Evolutionary conservation across 2,113 vertebrate genomes (phyloP).

Genomic region (Vimba vimba): DNA sequence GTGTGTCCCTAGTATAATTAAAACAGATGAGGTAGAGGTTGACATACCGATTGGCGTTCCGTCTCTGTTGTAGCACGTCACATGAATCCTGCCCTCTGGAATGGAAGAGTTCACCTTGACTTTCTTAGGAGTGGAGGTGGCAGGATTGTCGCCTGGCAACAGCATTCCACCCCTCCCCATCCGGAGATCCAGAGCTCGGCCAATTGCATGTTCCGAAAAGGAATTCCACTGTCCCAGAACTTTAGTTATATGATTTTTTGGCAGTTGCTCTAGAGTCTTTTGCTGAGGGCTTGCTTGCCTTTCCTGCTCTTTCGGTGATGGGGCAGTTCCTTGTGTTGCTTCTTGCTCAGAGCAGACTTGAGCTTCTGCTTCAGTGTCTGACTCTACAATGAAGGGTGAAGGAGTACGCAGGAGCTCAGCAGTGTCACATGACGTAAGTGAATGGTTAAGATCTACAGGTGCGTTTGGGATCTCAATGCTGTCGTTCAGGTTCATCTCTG

Average conservation of each 20-base stretch:
- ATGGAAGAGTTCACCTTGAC: constrained; percentile 45
- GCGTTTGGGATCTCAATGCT: constrained; percentile 57
- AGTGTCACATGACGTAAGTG: constrained; percentile 62
- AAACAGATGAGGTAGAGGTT: not conserved
- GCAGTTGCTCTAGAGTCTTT: constrained; percentile 11
- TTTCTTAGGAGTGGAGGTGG: constrained; percentile 86
- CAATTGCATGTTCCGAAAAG: constrained; percentile 62
- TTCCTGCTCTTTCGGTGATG: not conserved
- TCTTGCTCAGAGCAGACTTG: not conserved
- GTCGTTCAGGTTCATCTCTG: constrained; percentile 70
- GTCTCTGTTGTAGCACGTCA: constrained; percentile 86
- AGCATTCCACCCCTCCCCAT: constrained; percentile 23
- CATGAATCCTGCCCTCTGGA: constrained; percentile 79
- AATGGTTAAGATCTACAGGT: constrained; percentile 37
- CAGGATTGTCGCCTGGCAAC: constrained; percentile 62
- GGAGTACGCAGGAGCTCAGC: constrained; percentile 63
- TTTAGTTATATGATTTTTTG: not conserved
- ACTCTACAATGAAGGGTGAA: constrained; percentile 57
- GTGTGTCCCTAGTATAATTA: not conserved
- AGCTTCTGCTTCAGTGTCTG: constrained; percentile 56
- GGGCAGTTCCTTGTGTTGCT: not conserved
- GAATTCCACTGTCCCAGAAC: constrained; percentile 51
- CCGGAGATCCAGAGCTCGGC: constrained; percentile 51
- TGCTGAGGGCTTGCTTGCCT: not conserved
- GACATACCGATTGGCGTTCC: constrained; percentile 84